Evolutionary conservation across 2,888 invertebrate species (phyloP).

Genomic region (Uropetala carovei): DNA sequence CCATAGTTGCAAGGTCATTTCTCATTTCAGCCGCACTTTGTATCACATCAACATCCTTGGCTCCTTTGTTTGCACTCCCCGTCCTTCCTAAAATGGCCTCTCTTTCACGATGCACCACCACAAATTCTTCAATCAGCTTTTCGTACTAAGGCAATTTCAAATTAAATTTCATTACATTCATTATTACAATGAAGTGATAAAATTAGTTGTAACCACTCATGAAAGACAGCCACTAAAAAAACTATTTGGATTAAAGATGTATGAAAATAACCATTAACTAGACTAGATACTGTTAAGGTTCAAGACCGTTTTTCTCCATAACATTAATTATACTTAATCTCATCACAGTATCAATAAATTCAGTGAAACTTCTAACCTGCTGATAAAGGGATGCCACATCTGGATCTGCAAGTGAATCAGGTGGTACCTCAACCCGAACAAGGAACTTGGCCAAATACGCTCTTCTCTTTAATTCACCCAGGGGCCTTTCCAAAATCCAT

Average conservation of each 20-base stretch:
- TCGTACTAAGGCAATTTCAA: constrained; percentile 78
- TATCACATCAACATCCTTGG: neutral
- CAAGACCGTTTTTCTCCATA: neutral
- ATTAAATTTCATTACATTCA: constrained; percentile 33
- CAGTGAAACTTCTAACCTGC: neutral
- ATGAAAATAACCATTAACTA: no score
- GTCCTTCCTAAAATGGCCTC: constrained; percentile 75
- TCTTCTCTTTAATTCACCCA: constrained; percentile 86
- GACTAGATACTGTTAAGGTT: neutral
- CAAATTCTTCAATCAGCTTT: constrained; percentile 87
- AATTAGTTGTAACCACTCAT: no score
- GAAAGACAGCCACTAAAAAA: no score
- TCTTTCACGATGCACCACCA: constrained; percentile 84
- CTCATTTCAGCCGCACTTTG: constrained; percentile 88
- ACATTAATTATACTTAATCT: neutral
- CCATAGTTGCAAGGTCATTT: constrained; percentile 90
- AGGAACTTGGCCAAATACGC: constrained; percentile 88
- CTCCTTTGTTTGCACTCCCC: constrained; percentile 66
- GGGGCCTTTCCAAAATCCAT: constrained; percentile 85
- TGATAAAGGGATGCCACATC: constrained; percentile 79
- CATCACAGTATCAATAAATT: neutral
- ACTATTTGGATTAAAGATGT: no score
- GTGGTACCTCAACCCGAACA: constrained; percentile 83
- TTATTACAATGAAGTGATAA: neutral
- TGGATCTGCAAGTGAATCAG: constrained; percentile 85